These are phyloP conservation scores for Rhagoletis pomonella DNA, from an alignment of 1,140 invertebrate genomes.

Conservation along the genomic window DNA sequence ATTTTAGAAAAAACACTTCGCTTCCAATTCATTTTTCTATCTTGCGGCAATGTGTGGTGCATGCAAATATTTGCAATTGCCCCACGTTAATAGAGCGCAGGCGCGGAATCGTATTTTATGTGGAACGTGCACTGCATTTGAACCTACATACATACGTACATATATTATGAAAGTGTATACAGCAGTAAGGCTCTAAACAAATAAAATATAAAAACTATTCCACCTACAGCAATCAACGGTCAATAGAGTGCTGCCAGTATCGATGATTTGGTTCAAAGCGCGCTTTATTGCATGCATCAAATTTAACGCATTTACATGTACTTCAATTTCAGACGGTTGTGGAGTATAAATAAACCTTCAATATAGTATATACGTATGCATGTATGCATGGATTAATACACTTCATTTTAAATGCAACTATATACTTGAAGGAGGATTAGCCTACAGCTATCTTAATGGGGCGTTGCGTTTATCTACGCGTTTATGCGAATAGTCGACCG, in stretches of 20 bases:
- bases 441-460: neutral
- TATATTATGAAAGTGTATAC: no score
- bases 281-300: neutral
- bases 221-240: conserved; percentile 3
- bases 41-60: neutral
- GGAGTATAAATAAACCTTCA: no score
- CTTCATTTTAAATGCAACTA: neutral
- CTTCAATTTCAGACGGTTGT: neutral
- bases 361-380: no score
- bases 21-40: neutral
- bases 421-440: neutral
- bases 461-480: conserved; percentile 22
- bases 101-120: neutral
- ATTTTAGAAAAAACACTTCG: no score
- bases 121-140: neutral
- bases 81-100: neutral
- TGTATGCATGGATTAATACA: neutral
- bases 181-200: neutral
- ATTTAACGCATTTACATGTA: conserved; percentile 21
- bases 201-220: neutral
- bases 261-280: neutral
- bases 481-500: no score
- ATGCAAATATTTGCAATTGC: neutral
- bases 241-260: neutral
- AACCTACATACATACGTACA: no score